These are phyloP conservation scores for Heteropelma amictum DNA, from an alignment of 2,888 invertebrate species.

Conservation along the genomic window DNA sequence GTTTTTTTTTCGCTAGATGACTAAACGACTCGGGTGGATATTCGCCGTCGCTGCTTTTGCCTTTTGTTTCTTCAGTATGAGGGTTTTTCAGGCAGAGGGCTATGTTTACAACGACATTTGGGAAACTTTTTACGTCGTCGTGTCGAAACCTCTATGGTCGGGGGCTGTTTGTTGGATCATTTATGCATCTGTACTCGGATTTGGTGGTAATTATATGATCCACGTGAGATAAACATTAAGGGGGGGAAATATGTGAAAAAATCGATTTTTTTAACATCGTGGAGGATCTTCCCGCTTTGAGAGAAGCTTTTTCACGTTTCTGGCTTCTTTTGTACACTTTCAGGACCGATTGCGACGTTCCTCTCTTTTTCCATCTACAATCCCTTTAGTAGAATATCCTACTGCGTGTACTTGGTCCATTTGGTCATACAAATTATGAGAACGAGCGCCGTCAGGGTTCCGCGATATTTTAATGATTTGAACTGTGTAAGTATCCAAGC, in stretches of 20 bases:
- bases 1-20: slow-evolving; percentile 34
- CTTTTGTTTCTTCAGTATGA: slow-evolving; percentile 57
- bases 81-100: slow-evolving; percentile 66
- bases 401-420: slow-evolving; percentile 63
- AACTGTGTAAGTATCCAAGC: slow-evolving; percentile 37
- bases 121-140: slow-evolving; percentile 76
- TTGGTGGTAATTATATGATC: slow-evolving; percentile 75
- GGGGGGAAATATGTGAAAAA: neutral
- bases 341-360: slow-evolving; percentile 58
- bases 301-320: too few species aligned
- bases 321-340: neutral
- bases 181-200: slow-evolving; percentile 78
- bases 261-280: too few species aligned
- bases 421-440: slow-evolving; percentile 51
- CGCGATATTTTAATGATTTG: slow-evolving; percentile 54
- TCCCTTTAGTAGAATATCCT: slow-evolving; percentile 64
- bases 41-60: slow-evolving; percentile 45
- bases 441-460: slow-evolving; percentile 17
- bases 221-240: neutral
- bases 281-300: too few species aligned
- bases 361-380: slow-evolving; percentile 59
- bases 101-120: slow-evolving; percentile 72
- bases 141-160: slow-evolving; percentile 78
- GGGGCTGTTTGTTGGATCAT: slow-evolving; percentile 79
- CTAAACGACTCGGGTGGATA: slow-evolving; percentile 58